Conservation (phyloP, 2,888 invertebrate species). For the Epistrophe eligans region DNA sequence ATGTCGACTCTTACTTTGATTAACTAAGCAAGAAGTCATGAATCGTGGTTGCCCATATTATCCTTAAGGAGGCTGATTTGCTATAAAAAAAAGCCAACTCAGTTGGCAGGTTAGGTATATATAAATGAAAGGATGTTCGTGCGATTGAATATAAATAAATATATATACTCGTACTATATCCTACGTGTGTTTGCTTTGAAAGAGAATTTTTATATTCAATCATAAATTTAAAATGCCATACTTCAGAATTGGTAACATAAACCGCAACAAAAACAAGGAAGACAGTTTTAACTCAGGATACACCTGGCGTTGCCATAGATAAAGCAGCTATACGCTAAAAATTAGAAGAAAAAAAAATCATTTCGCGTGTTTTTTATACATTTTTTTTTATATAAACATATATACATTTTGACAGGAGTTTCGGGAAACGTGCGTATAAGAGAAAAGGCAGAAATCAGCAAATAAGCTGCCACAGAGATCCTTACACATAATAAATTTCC, state of each 20-base stretch:
- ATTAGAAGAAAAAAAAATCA: constrained; percentile 42
- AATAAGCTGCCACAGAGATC: constrained; percentile 48
- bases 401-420: constrained; percentile 32
- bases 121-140: constrained; percentile 42
- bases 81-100: constrained; percentile 24
- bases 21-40: constrained; percentile 41
- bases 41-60: constrained; percentile 28
- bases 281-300: constrained; percentile 41
- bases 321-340: not conserved
- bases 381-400: not conserved
- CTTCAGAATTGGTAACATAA: constrained; percentile 32
- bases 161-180: not conserved
- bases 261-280: constrained; percentile 18
- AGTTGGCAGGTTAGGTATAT: not conserved
- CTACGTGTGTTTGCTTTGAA: not conserved
- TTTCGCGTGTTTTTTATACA: constrained; percentile 66
- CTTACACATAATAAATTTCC: constrained; percentile 68
- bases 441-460: not conserved
- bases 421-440: no score
- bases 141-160: constrained; percentile 51
- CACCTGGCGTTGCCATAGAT: constrained; percentile 45
- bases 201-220: constrained; percentile 71
- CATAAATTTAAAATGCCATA: constrained; percentile 69
- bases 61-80: constrained; percentile 43
- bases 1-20: constrained; percentile 32